These are phyloP conservation scores for Drosophila atripex DNA, from an alignment of 2,888 invertebrate genomes.

Conservation along the genomic window DNA sequence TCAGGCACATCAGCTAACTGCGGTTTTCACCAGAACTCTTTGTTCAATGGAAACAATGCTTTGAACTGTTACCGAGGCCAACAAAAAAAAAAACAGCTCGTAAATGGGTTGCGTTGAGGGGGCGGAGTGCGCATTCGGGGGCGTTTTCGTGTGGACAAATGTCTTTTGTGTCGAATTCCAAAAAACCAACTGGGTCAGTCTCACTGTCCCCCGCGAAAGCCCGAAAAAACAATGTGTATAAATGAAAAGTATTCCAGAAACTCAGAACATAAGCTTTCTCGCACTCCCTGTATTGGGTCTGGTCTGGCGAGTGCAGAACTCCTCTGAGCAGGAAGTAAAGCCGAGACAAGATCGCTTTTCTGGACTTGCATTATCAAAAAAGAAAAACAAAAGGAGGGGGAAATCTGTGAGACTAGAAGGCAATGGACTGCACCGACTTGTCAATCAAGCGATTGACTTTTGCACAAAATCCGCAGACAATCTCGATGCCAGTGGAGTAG, in stretches of 20 bases:
- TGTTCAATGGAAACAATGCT: conserved; percentile 56
- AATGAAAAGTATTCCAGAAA: conserved; percentile 30
- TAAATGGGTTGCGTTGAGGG: conserved; percentile 38
- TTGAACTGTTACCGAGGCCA: conserved; percentile 49
- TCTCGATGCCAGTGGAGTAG: conserved; percentile 63
- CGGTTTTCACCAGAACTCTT: conserved; percentile 51
- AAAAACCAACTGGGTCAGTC: conserved; percentile 56
- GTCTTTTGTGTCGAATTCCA: conserved; percentile 41
- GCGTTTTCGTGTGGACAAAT: conserved; percentile 55
- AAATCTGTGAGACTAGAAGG: conserved; percentile 29
- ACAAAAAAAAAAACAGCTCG: conserved; percentile 36
- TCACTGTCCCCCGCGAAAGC: conserved; percentile 7
- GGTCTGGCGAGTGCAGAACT: conserved; percentile 15
- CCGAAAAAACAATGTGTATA: conserved; percentile 8
- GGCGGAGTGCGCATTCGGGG: conserved; percentile 17
- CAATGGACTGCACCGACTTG: conserved; percentile 69
- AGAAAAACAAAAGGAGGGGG: conserved; percentile 41
- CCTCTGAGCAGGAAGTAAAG: conserved; percentile 66
- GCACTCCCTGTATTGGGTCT: conserved; percentile 1
- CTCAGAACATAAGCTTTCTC: conserved; percentile 32
- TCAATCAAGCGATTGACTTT: conserved; percentile 81
- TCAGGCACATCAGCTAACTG: conserved; percentile 24
- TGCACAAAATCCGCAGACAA: conserved; percentile 74
- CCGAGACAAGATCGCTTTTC: conserved; percentile 56
- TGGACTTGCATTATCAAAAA: conserved; percentile 61